phyloP scores from a whole-genome alignment of 2,888 invertebrate genomes.

The Ptychoptera contaminata region DNA sequence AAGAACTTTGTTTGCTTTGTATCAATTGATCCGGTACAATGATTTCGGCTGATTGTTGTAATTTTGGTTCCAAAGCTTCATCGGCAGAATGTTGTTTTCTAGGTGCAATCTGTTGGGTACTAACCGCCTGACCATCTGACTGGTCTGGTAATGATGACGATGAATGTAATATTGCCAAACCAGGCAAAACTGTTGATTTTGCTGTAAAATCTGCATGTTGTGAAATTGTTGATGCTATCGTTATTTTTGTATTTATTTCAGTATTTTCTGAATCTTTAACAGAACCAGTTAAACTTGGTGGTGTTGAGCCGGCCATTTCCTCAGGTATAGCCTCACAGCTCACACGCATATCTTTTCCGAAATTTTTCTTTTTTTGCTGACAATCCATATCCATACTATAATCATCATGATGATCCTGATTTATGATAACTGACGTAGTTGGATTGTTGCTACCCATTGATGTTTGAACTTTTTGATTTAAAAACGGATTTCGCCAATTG shows the following conservation, averaged over 20 bases:
- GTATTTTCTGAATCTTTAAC: slow-evolving; percentile 16
- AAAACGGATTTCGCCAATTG: slow-evolving; percentile 61
- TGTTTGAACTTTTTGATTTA: slow-evolving; percentile 22
- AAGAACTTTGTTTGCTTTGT: slow-evolving; percentile 9
- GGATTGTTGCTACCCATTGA: neutral
- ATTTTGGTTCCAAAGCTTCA: slow-evolving; percentile 17
- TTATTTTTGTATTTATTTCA: slow-evolving; percentile 30
- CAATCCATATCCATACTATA: slow-evolving; percentile 11
- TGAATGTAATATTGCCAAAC: slow-evolving; percentile 7
- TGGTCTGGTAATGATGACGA: slow-evolving; percentile 9
- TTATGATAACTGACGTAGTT: neutral
- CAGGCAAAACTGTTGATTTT: neutral
- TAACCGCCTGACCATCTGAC: neutral
- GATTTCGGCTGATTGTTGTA: slow-evolving; percentile 8
- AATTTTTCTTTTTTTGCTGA: slow-evolving; percentile 39
- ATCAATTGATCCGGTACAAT: slow-evolving; percentile 7
- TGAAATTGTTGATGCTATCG: slow-evolving; percentile 18
- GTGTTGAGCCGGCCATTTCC: slow-evolving; percentile 65
- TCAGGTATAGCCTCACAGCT: slow-evolving; percentile 85
- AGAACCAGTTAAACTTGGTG: slow-evolving; percentile 37
- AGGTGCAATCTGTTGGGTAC: slow-evolving; percentile 12
- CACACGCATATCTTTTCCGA: slow-evolving; percentile 61
- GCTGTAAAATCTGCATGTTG: slow-evolving; percentile 1
- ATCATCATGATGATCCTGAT: slow-evolving; percentile 11
- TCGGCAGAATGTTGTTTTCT: slow-evolving; percentile 30